Evolutionary conservation across 2,888 invertebrate genomes (phyloP).

Genomic region (Euproctis similis): DNA sequence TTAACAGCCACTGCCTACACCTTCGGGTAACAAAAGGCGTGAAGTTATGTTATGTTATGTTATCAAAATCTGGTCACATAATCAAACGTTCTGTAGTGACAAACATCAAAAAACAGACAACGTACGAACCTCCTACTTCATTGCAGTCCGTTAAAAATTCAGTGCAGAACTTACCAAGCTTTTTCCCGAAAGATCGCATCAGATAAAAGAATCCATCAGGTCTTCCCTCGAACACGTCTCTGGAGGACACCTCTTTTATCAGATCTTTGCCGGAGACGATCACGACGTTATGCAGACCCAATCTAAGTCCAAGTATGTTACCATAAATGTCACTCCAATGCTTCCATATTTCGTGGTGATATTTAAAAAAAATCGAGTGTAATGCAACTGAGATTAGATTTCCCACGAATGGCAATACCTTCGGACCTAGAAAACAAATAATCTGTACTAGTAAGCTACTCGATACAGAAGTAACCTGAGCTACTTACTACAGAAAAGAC

Average conservation of each 20-base stretch:
- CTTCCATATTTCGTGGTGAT: conserved; percentile 78
- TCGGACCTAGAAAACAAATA: conserved; percentile 54
- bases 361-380: conserved; percentile 39
- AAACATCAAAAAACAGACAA: no score
- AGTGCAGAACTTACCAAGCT: conserved; percentile 77
- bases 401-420: conserved; percentile 48
- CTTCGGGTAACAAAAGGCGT: no score
- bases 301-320: conserved; percentile 78
- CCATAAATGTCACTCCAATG: conserved; percentile 77
- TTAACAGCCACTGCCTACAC: no score
- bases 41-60: no score
- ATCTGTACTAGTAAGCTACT: no score
- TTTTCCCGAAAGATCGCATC: conserved; percentile 80
- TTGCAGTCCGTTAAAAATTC: no score
- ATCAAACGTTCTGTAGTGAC: no score
- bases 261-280: conserved; percentile 78
- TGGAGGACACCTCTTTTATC: conserved; percentile 77
- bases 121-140: no score
- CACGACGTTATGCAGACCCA: conserved; percentile 78
- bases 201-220: conserved; percentile 83
- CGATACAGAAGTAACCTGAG: no score
- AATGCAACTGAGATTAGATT: conserved; percentile 48
- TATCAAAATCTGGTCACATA: no score
- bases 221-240: conserved; percentile 82
- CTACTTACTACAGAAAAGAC: no score